Evolutionary conservation across 2,888 invertebrate genomes (phyloP).

Genomic region (Drosophila paucipuncta): DNA sequence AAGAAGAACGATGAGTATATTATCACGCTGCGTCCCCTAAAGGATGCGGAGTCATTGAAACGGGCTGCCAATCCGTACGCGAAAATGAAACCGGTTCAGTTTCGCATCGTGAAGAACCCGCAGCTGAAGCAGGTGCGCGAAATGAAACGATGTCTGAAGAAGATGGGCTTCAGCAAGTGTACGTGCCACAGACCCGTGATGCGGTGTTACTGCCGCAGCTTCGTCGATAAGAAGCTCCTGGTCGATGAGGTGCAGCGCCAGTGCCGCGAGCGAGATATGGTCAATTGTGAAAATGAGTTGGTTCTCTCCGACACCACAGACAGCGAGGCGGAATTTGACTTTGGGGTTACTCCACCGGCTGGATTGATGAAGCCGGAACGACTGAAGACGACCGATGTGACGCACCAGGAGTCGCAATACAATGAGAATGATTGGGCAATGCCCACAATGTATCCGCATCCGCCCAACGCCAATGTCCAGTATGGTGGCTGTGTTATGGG

Average conservation of each 20-base stretch:
- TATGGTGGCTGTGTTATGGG: conserved; percentile 74
- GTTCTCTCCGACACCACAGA: conserved; percentile 83
- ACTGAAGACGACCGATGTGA: conserved; percentile 85
- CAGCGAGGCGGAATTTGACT: conserved; percentile 89
- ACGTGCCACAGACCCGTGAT: conserved; percentile 86
- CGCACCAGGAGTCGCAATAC: conserved; percentile 88
- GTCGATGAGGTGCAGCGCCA: conserved; percentile 86
- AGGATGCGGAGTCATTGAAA: conserved; percentile 87
- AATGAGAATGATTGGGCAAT: conserved; percentile 86
- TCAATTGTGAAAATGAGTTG: conserved; percentile 66
- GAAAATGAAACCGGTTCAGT: conserved; percentile 89
- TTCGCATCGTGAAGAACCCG: conserved; percentile 88
- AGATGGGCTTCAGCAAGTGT: conserved; percentile 87
- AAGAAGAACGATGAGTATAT: conserved; percentile 89
- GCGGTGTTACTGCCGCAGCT: conserved; percentile 81
- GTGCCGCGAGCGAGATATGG: conserved; percentile 66
- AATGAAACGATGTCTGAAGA: conserved; percentile 87
- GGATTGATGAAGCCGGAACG: conserved; percentile 88
- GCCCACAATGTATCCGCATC: conserved; percentile 68
- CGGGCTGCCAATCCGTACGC: conserved; percentile 89
- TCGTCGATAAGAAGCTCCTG: conserved; percentile 85
- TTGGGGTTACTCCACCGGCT: conserved; percentile 90
- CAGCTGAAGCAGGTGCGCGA: conserved; percentile 86
- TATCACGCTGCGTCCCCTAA: conserved; percentile 89
- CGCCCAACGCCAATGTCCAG: conserved; percentile 74